Evolutionary conservation across 2,113 vertebrate species (phyloP).

Genomic region (Balaeniceps rex): DNA sequence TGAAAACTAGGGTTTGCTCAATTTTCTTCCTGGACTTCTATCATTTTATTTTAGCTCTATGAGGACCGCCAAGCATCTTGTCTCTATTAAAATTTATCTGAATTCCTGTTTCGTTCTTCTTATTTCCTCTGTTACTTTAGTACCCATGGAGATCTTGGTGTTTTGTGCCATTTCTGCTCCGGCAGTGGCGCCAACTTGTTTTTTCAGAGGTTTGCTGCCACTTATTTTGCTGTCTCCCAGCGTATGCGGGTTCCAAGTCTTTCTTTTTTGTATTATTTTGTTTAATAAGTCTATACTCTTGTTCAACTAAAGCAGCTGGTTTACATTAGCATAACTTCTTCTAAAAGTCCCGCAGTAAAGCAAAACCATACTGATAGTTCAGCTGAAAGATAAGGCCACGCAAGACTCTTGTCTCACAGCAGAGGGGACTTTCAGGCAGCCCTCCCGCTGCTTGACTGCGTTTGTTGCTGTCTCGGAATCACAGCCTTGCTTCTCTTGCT

Average conservation of each 20-base stretch:
- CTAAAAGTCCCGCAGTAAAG: background rate
- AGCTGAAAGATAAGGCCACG: rapidly evolving
- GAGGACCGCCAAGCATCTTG: background rate
- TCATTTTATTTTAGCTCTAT: background rate
- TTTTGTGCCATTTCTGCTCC: background rate
- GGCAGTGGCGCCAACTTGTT: background rate
- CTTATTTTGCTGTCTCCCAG: background rate
- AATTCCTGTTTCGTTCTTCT: background rate
- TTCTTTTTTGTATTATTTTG: background rate
- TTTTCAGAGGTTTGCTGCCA: background rate
- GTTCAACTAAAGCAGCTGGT: background rate
- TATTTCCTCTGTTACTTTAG: background rate
- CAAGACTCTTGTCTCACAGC: background rate
- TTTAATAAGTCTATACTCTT: background rate
- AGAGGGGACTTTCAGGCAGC: background rate
- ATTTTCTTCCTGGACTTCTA: background rate
- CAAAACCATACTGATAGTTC: background rate
- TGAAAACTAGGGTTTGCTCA: background rate
- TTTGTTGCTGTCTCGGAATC: background rate
- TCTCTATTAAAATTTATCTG: background rate
- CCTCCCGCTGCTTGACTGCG: rapidly evolving
- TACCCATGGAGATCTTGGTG: background rate
- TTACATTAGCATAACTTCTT: background rate
- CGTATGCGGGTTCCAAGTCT: rapidly evolving
- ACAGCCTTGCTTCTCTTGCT: background rate